A percentile compares a stretch with the other conserved stretches of the same genome.
These are phyloP conservation scores for Arge pagana DNA, from an alignment of 2,888 invertebrate genomes.

Conservation along the genomic window DNA sequence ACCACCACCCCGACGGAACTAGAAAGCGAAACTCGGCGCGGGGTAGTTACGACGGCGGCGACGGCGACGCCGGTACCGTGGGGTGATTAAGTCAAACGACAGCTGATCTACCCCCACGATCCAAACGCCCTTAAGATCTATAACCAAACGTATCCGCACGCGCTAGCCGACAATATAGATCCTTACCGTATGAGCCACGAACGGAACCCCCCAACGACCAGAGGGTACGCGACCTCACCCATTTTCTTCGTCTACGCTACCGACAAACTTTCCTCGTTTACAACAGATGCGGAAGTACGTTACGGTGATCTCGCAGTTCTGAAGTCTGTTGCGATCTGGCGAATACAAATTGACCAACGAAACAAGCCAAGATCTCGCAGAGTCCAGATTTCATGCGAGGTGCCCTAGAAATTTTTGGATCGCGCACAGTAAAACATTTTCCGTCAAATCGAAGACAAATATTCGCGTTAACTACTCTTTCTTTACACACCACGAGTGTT, in stretches of 20 bases:
- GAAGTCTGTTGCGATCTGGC: too few relatives aligned
- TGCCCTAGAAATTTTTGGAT: too few relatives aligned
- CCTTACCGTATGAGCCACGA: conserved; percentile 14
- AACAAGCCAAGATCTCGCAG: too few relatives aligned
- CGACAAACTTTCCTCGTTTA: conserved; percentile 16
- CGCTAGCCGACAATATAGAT: conserved; percentile 14
- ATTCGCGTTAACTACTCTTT: too few relatives aligned
- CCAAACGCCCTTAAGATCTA: conserved; percentile 12
- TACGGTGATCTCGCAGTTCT: too few relatives aligned
- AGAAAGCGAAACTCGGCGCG: conserved; percentile 35
- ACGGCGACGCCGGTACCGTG: background rate
- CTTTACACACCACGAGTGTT: too few relatives aligned
- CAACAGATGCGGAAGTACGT: conserved; percentile 22
- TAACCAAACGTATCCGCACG: background rate
- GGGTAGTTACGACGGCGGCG: conserved; percentile 32
- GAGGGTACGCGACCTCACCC: conserved; percentile 11
- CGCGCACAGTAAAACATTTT: too few relatives aligned
- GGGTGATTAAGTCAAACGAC: conserved; percentile 44
- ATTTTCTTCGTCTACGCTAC: conserved; percentile 15
- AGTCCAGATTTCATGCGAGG: too few relatives aligned
- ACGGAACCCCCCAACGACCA: conserved; percentile 13
- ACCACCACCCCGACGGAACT: conserved; percentile 32
- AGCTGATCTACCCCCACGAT: conserved; percentile 40
- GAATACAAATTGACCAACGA: too few relatives aligned
- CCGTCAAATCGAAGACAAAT: too few relatives aligned